Base-by-base conservation (phyloP, 2,113 vertebrate genomes). In the Rattus rattus region DNA sequence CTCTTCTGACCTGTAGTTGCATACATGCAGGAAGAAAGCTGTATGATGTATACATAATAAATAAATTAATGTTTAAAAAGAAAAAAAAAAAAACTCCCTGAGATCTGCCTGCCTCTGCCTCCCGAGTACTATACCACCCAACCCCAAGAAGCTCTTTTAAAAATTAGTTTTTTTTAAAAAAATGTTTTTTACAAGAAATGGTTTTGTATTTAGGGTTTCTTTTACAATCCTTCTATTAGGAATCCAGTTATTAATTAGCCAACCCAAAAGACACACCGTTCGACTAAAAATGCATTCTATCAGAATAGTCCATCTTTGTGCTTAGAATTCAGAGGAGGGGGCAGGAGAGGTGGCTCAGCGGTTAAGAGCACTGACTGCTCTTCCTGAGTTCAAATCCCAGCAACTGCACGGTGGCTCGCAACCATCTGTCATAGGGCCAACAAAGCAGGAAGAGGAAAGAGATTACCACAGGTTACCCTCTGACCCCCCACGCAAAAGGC, bases 171-270 rank as follows among this genome's bases (percentile, higher is more conserved):
- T 63, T 39, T 19, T 30, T 65, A 10, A 10, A 33, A 26, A 43
- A 28, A 77, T 0, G 5, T n/a, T 59, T 49, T n/a, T 33, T 47
- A 52, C 26, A 84, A 61, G 47, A 47, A 47, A 26, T 28, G 43
- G 47, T 67, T 67, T 79, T 39, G 17, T 19, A 9, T 61, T 43
- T 54, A 83, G 0, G 2, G 11, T 70, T 83, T 88, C 65, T 61
- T 90, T 86, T 77, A 65, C 33, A 88, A 84, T 75, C 89, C 1
- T 93, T 94, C 10, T 36, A 85, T 1, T 47, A 72, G 36, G 24
- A 88, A 77, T 92, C 73, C 47, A 77, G n/a, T 67, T 90, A 67
- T 89, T 86, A 97, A 96, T 76, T 56, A 84, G 9, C 33, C 24
- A 61, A 56, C 36, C 77, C 47, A 90, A 87, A 0, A 90, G 63